These are phyloP conservation scores for Diaphora mendica DNA, from an alignment of 2,888 invertebrate genomes.

Conservation along the genomic window DNA sequence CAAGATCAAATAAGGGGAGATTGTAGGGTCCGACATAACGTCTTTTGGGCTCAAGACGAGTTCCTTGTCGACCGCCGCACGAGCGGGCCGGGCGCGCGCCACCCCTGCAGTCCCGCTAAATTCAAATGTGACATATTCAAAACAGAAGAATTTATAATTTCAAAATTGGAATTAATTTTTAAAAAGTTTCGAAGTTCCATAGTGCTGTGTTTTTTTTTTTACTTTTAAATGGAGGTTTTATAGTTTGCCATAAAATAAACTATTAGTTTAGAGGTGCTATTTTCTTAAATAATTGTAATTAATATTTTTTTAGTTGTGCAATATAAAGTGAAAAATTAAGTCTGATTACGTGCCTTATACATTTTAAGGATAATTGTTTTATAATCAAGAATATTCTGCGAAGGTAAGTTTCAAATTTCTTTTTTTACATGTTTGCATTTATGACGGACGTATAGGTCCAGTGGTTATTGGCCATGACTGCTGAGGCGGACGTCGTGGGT, in stretches of 20 bases:
- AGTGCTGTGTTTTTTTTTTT: slow-evolving; percentile 8
- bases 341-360: slow-evolving; percentile 66
- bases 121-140: slow-evolving; percentile 48
- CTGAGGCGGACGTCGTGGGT: background rate
- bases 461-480: background rate
- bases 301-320: slow-evolving; percentile 35
- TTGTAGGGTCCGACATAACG: slow-evolving; percentile 80
- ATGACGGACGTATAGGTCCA: background rate
- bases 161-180: slow-evolving; percentile 9
- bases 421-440: background rate
- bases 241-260: background rate
- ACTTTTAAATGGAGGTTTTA: background rate
- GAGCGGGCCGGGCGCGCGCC: slow-evolving; percentile 73
- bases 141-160: slow-evolving; percentile 10
- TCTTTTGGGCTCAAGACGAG: slow-evolving; percentile 82
- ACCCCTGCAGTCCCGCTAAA: slow-evolving; percentile 68
- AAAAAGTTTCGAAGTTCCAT: background rate
- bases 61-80: slow-evolving; percentile 80
- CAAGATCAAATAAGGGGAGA: slow-evolving; percentile 76
- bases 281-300: slow-evolving; percentile 14
- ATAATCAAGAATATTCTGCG: slow-evolving; percentile 29
- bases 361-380: slow-evolving; percentile 19
- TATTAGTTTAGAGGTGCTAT: slow-evolving; percentile 7
- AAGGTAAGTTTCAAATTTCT: slow-evolving; percentile 30
- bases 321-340: slow-evolving; percentile 52